These are phyloP conservation scores for Zeuzera pyrina DNA, from an alignment of 2,888 invertebrate species.

Conservation along the genomic window DNA sequence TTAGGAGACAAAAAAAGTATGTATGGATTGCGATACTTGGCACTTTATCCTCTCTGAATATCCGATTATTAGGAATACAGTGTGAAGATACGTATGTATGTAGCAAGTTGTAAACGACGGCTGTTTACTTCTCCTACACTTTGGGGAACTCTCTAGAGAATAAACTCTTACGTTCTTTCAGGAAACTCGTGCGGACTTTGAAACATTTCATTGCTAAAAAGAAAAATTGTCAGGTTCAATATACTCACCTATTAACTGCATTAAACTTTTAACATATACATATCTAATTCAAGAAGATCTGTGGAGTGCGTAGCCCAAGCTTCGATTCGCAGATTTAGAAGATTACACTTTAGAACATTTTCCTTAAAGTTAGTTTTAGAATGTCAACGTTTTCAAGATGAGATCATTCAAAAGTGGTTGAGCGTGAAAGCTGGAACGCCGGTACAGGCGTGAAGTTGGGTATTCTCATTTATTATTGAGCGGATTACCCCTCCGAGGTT, in stretches of 20 bases:
- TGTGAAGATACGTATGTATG: too few species aligned
- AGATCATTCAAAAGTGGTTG: conserved; percentile 42
- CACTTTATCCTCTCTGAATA: too few species aligned
- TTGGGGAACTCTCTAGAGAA: too few species aligned
- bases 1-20: too few species aligned
- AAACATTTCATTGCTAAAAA: too few species aligned
- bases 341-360: neutral
- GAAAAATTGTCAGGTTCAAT: conserved; percentile 30
- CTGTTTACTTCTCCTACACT: too few species aligned
- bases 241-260: conserved; percentile 53
- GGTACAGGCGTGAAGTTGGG: conserved; percentile 59
- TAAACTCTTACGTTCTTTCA: too few species aligned
- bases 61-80: too few species aligned
- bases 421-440: conserved; percentile 47
- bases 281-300: conserved; percentile 55
- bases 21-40: too few species aligned
- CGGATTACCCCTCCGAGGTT: conserved; percentile 44
- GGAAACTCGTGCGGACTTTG: too few species aligned
- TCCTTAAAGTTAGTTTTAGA: conserved; percentile 22
- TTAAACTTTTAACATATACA: conserved; percentile 68
- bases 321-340: too few species aligned
- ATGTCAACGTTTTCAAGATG: conserved; percentile 22
- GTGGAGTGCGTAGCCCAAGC: conserved; percentile 24
- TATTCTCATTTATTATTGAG: conserved; percentile 70
- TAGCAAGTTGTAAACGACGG: too few species aligned